Base-by-base conservation (phyloP, 1,140 invertebrate species). In the Papilio polytes region DNA sequence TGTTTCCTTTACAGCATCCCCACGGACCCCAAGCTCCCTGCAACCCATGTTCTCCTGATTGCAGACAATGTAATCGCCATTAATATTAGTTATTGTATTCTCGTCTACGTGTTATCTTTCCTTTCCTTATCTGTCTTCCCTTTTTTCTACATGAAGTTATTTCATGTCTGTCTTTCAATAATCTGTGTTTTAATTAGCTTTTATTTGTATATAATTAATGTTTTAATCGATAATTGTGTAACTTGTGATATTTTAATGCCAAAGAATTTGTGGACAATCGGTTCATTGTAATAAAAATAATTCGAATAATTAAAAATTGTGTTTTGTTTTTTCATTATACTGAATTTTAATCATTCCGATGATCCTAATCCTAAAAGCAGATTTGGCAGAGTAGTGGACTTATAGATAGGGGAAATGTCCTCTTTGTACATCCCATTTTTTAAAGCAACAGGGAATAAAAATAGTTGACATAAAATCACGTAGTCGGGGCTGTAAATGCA, bases 31-130 rank as follows among this genome's bases (percentile, higher is more conserved):
- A 86, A n/a, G 83, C 85, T 1, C 78, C 88, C 0, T 89, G 89
- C 73, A 88, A 88, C 31, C 92, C 92, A 12, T 92, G 92, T 56
- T 72, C 88, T 13, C 89, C 92, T 36, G 93, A 94, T 79, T 94
- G 93, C 48, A 83, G 93, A 41, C 93, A 94, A 70, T 94, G 93
- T 77, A 94, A 94, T 79, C 83, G 76, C 53, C 91, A 89, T 76
- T 90, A 88, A 82, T 88, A 83, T 83, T 77, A 6, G 59, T 3
- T 77, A 66, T 74, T 41, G 1, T 18, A 66, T 8, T 22, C 26
- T 63, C 10, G 22, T 10, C 59, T 59, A 9, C 63, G 12, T 13
- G 3, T 70, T 70, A 31, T 10, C 59, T 31, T 4, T 70, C 12
- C 13, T 26, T 63, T 26, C 4, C 59, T 9, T 22, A 20, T 12